phyloP scores from a whole-genome alignment of 1,140 invertebrate species.

The Procambarus clarkii region DNA sequence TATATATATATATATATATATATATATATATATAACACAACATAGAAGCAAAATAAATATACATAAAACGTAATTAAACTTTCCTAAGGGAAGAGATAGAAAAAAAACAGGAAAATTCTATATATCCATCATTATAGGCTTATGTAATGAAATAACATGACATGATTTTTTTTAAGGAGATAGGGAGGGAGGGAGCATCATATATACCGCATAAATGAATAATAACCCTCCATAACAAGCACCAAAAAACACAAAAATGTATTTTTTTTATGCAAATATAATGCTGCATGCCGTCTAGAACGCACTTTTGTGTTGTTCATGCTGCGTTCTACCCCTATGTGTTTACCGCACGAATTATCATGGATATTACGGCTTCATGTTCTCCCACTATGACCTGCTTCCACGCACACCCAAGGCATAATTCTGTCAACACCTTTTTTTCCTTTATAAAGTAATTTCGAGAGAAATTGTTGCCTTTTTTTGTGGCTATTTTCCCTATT shows the following conservation, averaged over 20 bases:
- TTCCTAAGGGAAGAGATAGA: not conserved
- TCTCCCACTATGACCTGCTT: conserved; percentile 29
- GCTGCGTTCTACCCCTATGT: conserved; percentile 1
- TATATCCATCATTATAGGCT: not conserved
- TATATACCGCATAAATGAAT: not conserved
- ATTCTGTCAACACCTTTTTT: conserved; percentile 21
- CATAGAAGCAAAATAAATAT: too few relatives aligned
- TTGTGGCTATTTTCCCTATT: too few relatives aligned
- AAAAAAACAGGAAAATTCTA: not conserved
- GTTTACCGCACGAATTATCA: conserved; percentile 41
- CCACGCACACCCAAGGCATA: conserved; percentile 36
- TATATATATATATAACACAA: too few relatives aligned
- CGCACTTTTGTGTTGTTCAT: not conserved
- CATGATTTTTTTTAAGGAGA: not conserved
- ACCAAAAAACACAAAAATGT: too few relatives aligned
- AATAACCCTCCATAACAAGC: conserved; percentile 6
- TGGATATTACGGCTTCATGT: conserved; percentile 18
- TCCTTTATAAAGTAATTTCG: conserved; percentile 20
- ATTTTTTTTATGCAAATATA: not conserved
- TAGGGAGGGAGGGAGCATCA: too few relatives aligned
- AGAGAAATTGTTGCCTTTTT: conserved; percentile 5
- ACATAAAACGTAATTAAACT: conserved; percentile 1
- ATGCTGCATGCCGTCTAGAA: conserved; percentile 22
- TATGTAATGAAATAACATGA: conserved; percentile 10
- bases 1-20: too few relatives aligned